Evolutionary conservation across 1,140 invertebrate species (phyloP).

Genomic region (Tetragnatha versicolor): DNA sequence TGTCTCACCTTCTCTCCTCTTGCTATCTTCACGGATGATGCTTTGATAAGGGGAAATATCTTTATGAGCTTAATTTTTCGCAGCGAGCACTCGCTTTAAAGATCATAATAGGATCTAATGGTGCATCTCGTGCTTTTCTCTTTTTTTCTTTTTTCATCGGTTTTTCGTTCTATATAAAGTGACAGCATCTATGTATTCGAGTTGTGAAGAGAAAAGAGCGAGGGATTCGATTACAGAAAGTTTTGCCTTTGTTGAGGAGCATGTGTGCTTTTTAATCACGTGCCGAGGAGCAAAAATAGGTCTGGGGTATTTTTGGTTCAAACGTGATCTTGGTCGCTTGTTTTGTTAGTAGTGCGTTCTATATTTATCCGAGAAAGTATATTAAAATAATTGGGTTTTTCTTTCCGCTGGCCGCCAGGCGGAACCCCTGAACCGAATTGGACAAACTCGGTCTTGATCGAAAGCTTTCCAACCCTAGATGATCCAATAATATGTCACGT

Average conservation of each 20-base stretch:
- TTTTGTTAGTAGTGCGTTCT: too few relatives aligned
- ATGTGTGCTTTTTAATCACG: not conserved
- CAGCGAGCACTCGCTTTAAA: not conserved
- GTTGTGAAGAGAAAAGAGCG: not conserved
- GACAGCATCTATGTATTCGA: not conserved
- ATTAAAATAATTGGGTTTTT: too few relatives aligned
- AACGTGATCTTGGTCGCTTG: too few relatives aligned
- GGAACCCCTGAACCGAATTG: too few relatives aligned
- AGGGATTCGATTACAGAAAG: not conserved
- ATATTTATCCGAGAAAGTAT: too few relatives aligned
- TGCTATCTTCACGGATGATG: slow-evolving; percentile 7
- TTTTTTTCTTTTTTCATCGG: not conserved
- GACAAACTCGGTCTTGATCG: too few relatives aligned
- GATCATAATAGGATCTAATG: slow-evolving; percentile 30
- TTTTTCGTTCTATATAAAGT: not conserved
- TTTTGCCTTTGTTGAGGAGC: not conserved
- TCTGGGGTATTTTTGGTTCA: too few relatives aligned
- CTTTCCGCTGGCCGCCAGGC: too few relatives aligned
- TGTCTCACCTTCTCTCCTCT: slow-evolving; percentile 5
- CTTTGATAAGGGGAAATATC: slow-evolving; percentile 35
- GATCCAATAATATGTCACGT: too few relatives aligned
- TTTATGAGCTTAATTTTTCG: slow-evolving; percentile 40
- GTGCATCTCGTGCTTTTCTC: slow-evolving; percentile 8
- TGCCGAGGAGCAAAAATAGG: too few relatives aligned
- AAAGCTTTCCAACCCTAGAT: too few relatives aligned